Base-by-base conservation (phyloP, 2,113 vertebrate genomes). In the Semnornis frantzii region DNA sequence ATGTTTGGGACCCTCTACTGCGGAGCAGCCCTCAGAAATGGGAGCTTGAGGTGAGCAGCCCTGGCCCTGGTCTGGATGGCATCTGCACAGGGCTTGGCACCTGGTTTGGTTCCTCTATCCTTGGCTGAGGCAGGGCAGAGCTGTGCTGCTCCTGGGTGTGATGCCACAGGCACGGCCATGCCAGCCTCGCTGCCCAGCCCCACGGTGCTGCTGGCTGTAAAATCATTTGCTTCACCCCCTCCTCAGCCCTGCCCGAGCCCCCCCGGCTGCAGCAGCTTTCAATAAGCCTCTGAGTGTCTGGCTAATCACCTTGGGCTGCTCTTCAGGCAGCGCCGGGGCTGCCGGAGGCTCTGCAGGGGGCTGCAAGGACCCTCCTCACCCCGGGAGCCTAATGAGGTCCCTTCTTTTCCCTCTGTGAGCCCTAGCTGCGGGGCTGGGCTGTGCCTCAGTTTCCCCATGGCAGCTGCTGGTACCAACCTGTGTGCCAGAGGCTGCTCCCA, bases 221-320 rank as follows among this genome's bases (percentile, higher is more conserved):
- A 74, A 63, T 11, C 79, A 5, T 60, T 85, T 39, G 1, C 94
- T 78, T 66, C 0, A 7, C 85, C 88, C 87, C 88, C 71, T 63
- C 9, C 69, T 42, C 82, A 69, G 70, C 85, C 39, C 73, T 17
- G 59, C 37, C 30, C 1, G 16, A 71, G 65, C 78, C 82, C 82
- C 73, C 66, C 78, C 1, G 25, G 31, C 84, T 33, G 91, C 58
- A 87, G 92, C 82, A 82, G 96, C 90, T 96, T 96, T 94, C 74
- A 93, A 93, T 93, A 96, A 92, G 72, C 85, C 82, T 64, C 80
- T 80, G 82, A 87, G 74, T 75, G 68, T 46, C 81, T 90, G 7
- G 3, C 90, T 90, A 93, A 92, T 96, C 94, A 91, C 85, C 93
- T 93, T 87, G 87, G 85, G 59, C 90, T 86, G 91, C 87, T 81